Conservation (phyloP, 2,797 vertebrate genomes). For the Gallinago stenura region DNA sequence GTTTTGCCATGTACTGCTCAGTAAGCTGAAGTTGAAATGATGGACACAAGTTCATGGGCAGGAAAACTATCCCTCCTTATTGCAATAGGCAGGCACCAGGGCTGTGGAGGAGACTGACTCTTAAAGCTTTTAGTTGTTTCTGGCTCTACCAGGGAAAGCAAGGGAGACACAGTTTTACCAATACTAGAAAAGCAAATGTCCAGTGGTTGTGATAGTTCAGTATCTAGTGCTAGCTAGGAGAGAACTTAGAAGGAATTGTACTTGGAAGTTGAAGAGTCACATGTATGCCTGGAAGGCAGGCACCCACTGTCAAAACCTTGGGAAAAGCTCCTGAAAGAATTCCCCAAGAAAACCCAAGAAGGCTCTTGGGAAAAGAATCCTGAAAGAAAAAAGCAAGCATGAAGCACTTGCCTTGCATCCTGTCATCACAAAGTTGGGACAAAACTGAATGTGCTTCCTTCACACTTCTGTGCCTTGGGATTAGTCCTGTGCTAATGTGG, state of each 20-base stretch:
- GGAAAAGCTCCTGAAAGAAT: background rate
- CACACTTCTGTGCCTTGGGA: background rate
- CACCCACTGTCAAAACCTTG: background rate
- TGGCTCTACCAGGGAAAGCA: background rate
- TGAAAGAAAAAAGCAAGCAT: background rate
- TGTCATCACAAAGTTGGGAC: background rate
- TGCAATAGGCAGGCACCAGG: background rate
- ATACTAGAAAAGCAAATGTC: background rate
- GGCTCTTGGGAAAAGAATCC: too few species aligned
- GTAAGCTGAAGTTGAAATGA: background rate
- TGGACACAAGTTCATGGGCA: background rate
- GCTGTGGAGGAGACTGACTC: background rate
- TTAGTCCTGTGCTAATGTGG: fast-evolving
- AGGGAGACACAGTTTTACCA: background rate
- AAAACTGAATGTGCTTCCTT: background rate
- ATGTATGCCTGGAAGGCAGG: background rate
- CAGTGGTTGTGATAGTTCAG: background rate
- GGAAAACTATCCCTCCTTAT: background rate
- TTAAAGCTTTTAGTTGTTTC: background rate
- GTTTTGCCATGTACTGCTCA: background rate
- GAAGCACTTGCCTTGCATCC: background rate
- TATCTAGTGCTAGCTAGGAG: background rate
- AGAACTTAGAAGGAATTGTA: background rate
- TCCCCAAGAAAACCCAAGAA: too few species aligned
- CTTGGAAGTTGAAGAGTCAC: background rate